These are phyloP conservation scores for Typhlichthys subterraneus DNA, from an alignment of 2,797 vertebrate genomes.

Conservation along the genomic window DNA sequence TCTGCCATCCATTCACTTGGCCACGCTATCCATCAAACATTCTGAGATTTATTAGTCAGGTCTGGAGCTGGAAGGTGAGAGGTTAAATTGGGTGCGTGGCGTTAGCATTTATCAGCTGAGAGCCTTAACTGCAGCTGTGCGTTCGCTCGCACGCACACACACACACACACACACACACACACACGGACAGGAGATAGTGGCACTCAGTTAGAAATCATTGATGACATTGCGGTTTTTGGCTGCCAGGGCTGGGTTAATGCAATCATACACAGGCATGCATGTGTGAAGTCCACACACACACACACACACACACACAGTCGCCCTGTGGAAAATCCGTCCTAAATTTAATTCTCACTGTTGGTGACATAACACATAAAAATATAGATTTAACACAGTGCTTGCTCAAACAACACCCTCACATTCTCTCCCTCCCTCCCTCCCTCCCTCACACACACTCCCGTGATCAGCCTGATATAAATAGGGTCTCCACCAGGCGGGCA, in stretches of 20 bases:
- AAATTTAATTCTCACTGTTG: constrained; percentile 13
- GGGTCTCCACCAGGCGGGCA: constrained; percentile 42
- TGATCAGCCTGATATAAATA: constrained; percentile 33
- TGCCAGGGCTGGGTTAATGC: constrained; percentile 30
- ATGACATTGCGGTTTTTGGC: constrained; percentile 12
- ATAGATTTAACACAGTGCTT: constrained; percentile 24
- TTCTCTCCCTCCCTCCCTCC: constrained; percentile 5
- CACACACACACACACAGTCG: too few species aligned
- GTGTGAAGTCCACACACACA: not conserved
- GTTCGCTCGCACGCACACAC: constrained; percentile 19
- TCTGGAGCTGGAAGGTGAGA: constrained; percentile 51
- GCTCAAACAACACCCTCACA: constrained; percentile 22
- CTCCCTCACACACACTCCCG: constrained; percentile 14
- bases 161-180: not conserved
- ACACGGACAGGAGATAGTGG: constrained; percentile 14
- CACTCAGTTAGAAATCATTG: constrained; percentile 28
- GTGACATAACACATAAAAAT: constrained; percentile 23
- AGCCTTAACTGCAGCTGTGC: constrained; percentile 21
- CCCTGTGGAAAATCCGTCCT: too few species aligned
- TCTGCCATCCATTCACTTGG: constrained; percentile 40
- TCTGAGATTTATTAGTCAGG: constrained; percentile 68
- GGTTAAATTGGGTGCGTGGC: constrained; percentile 67
- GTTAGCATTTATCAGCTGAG: constrained; percentile 57
- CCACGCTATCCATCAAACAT: constrained; percentile 48
- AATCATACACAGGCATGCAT: constrained; percentile 6